Percentiles rank a stretch among this genome's conserved stretches.
These are phyloP conservation scores for Aplysia californica DNA, from an alignment of 1,140 invertebrate genomes.

Conservation along the genomic window DNA sequence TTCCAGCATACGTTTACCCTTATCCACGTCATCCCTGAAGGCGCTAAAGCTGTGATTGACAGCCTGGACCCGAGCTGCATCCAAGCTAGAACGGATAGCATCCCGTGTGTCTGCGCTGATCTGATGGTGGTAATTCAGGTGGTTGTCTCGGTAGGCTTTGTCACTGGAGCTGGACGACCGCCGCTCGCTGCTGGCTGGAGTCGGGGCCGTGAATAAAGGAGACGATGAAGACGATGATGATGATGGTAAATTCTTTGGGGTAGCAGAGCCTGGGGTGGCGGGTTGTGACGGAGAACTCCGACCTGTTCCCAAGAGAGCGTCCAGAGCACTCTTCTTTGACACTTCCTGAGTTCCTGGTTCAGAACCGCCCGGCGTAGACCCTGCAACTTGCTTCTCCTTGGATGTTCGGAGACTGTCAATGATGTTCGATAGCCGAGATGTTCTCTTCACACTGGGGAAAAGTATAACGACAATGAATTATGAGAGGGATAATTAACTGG, in stretches of 20 bases:
- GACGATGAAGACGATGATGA: slow-evolving; percentile 7
- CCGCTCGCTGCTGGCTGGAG: background rate
- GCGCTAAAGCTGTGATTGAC: slow-evolving; percentile 26
- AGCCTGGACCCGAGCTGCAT: slow-evolving; percentile 22
- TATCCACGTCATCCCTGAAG: slow-evolving; percentile 23
- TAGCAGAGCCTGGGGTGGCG: background rate
- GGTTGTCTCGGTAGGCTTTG: slow-evolving; percentile 8
- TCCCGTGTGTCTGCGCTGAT: slow-evolving; percentile 15
- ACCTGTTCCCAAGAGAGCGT: slow-evolving; percentile 5
- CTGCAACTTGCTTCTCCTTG: slow-evolving; percentile 32
- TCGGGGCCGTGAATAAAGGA: background rate
- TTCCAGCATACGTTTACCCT: slow-evolving; percentile 26
- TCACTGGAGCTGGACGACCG: background rate
- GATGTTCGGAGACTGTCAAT: slow-evolving; percentile 40
- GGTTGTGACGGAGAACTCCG: background rate
- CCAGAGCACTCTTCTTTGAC: slow-evolving; percentile 8
- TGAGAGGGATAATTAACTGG: no score
- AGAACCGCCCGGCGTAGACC: background rate
- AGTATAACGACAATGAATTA: no score
- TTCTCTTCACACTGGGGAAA: slow-evolving; percentile 22
- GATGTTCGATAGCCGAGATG: slow-evolving; percentile 40
- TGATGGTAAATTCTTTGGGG: background rate
- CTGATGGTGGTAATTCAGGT: slow-evolving; percentile 8
- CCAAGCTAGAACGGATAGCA: slow-evolving; percentile 19
- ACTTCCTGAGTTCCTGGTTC: background rate